Conservation (phyloP, 2,113 vertebrate species). For the Toxotes chatareus region DNA sequence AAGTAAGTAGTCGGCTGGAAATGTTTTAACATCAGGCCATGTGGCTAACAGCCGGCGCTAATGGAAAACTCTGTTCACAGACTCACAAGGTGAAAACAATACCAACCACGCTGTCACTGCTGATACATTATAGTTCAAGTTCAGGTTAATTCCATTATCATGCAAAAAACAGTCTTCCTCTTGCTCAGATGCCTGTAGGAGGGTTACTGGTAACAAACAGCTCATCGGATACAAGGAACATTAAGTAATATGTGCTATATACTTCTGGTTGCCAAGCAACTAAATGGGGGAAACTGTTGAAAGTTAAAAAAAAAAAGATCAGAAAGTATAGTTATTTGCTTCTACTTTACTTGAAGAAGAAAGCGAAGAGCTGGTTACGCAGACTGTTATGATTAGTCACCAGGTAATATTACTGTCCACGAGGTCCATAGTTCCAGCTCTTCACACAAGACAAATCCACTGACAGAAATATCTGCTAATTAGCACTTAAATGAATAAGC, state of each 20-base stretch:
- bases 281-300: conserved; percentile 50
- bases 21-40: too few species aligned
- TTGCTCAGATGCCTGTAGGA: conserved; percentile 1
- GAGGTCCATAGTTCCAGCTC: conserved; percentile 35
- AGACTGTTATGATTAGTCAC: conserved; percentile 26
- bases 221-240: conserved; percentile 31
- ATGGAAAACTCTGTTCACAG: too few species aligned
- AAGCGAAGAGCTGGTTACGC: conserved; percentile 27
- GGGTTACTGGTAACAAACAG: conserved; percentile 10
- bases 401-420: conserved; percentile 25
- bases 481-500: conserved; percentile 50
- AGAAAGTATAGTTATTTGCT: conserved; percentile 41
- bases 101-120: too few species aligned
- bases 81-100: too few species aligned
- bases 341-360: conserved; percentile 14
- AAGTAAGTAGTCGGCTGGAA: too few species aligned
- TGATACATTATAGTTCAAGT: background rate
- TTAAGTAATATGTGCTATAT: conserved; percentile 21
- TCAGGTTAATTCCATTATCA: conserved; percentile 3
- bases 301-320: conserved; percentile 58
- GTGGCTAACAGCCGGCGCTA: too few species aligned
- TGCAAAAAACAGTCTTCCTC: background rate
- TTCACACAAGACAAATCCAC: conserved; percentile 24
- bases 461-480: conserved; percentile 44
- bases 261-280: conserved; percentile 74